Percentiles rank a stretch among this genome's conserved stretches.
These are phyloP conservation scores for Lacanobia wlatinum DNA, from an alignment of 2,888 invertebrate genomes.

Conservation along the genomic window DNA sequence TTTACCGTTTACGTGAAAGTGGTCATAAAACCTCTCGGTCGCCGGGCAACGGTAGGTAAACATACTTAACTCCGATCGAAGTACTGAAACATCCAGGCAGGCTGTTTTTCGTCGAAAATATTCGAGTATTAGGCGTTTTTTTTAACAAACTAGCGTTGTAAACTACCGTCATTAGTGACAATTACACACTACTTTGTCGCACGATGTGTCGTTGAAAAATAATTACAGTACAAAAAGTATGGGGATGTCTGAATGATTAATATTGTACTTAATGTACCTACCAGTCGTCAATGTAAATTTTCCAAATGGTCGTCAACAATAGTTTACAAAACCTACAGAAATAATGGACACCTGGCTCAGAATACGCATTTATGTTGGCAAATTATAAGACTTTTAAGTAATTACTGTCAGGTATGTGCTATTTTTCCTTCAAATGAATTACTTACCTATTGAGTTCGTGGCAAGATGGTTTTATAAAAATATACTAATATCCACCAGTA, in stretches of 20 bases:
- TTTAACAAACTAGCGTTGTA: conserved; percentile 14
- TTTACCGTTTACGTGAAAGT: conserved; percentile 46
- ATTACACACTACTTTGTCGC: conserved; percentile 23
- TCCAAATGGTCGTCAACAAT: neutral
- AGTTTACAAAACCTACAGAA: neutral
- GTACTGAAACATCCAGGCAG: conserved; percentile 37
- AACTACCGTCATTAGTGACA: conserved; percentile 42
- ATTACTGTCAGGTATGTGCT: too few species aligned
- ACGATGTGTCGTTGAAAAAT: conserved; percentile 17
- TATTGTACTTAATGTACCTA: conserved; percentile 4
- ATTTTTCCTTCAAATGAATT: neutral
- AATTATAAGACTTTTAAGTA: neutral
- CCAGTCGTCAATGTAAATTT: neutral
- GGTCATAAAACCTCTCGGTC: conserved; percentile 69
- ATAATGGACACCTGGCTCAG: neutral
- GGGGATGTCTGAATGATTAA: conserved; percentile 15
- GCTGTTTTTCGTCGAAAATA: conserved; percentile 34
- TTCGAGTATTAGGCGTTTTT: conserved; percentile 27
- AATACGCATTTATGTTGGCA: neutral
- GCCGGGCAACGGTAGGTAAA: conserved; percentile 74
- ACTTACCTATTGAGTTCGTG: neutral
- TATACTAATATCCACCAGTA: neutral
- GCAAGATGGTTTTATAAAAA: neutral
- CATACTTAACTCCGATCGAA: conserved; percentile 73
- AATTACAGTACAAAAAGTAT: conserved; percentile 11